phyloP scores from a whole-genome alignment of 1,140 invertebrate species.

The Bombus waltoni region DNA sequence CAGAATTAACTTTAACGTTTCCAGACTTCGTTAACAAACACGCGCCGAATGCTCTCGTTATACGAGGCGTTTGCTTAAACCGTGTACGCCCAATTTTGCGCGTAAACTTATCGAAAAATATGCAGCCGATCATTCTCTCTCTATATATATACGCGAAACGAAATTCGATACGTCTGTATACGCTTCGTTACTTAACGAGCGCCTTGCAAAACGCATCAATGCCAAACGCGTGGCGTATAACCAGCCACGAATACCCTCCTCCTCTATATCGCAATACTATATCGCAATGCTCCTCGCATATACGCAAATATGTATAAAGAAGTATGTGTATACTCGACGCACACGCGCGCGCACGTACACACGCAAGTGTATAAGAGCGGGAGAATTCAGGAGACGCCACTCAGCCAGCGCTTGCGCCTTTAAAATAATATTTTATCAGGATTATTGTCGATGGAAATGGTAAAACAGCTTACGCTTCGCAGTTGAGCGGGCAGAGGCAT shows the following conservation, averaged over 20 bases:
- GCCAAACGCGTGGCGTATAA: background rate
- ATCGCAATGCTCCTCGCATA: no score
- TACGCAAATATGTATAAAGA: background rate
- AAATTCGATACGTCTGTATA: slow-evolving; percentile 24
- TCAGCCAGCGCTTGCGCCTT: slow-evolving; percentile 56
- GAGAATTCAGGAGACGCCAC: slow-evolving; percentile 4
- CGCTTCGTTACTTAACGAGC: slow-evolving; percentile 33
- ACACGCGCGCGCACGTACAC: background rate
- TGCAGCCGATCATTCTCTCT: slow-evolving; percentile 7
- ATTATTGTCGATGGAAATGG: slow-evolving; percentile 76
- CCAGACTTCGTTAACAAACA: background rate
- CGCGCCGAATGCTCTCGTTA: background rate
- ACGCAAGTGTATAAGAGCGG: background rate
- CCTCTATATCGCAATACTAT: no score
- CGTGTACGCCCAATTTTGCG: background rate
- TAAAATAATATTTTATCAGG: slow-evolving; percentile 79
- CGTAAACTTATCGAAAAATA: slow-evolving; percentile 7
- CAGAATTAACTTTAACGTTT: background rate
- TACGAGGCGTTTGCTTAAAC: background rate
- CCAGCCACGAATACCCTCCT: background rate
- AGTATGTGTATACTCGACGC: background rate
- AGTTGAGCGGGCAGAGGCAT: slow-evolving; percentile 74
- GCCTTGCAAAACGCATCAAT: slow-evolving; percentile 15
- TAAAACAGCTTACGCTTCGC: slow-evolving; percentile 75
- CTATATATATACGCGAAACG: slow-evolving; percentile 32